Evolutionary conservation across 2,797 vertebrate genomes (phyloP).

Genomic region (Distichodus sexfasciatus): DNA sequence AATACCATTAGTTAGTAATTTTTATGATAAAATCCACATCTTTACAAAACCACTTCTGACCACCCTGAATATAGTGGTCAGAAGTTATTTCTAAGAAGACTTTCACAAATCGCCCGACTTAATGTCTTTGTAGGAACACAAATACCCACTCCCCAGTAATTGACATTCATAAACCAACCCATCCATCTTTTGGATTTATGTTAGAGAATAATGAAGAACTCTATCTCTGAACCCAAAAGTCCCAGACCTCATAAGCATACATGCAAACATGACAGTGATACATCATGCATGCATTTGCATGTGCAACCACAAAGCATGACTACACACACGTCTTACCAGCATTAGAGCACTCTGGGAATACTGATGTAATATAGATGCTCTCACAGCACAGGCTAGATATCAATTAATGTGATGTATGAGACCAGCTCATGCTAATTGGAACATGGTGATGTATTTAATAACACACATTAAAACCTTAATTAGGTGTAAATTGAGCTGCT

Average conservation of each 20-base stretch:
- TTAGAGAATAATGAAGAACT: slow-evolving; percentile 63
- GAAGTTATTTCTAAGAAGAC: slow-evolving; percentile 59
- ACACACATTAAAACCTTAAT: slow-evolving; percentile 76
- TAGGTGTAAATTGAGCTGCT: slow-evolving; percentile 75
- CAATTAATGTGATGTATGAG: slow-evolving; percentile 81
- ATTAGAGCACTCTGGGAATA: slow-evolving; percentile 62
- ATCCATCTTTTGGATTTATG: slow-evolving; percentile 39
- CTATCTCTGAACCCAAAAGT: slow-evolving; percentile 52
- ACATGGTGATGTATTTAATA: slow-evolving; percentile 81
- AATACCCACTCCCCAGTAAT: not conserved
- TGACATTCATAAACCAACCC: slow-evolving; percentile 24
- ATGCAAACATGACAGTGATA: slow-evolving; percentile 34
- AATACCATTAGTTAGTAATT: too few species aligned
- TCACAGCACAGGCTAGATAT: slow-evolving; percentile 68
- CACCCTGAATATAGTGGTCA: slow-evolving; percentile 51
- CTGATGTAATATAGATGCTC: slow-evolving; percentile 61
- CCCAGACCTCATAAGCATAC: slow-evolving; percentile 49
- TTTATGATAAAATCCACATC: slow-evolving; percentile 18
- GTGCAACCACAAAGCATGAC: not conserved
- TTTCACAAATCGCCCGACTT: not conserved
- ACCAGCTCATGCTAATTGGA: slow-evolving; percentile 73
- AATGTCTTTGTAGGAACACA: too few species aligned
- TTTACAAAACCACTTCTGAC: too few species aligned
- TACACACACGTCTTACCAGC: slow-evolving; percentile 36
- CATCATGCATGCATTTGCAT: slow-evolving; percentile 18